These are phyloP conservation scores for Pherbina coryleti DNA, from an alignment of 2,888 invertebrate species.

Conservation along the genomic window DNA sequence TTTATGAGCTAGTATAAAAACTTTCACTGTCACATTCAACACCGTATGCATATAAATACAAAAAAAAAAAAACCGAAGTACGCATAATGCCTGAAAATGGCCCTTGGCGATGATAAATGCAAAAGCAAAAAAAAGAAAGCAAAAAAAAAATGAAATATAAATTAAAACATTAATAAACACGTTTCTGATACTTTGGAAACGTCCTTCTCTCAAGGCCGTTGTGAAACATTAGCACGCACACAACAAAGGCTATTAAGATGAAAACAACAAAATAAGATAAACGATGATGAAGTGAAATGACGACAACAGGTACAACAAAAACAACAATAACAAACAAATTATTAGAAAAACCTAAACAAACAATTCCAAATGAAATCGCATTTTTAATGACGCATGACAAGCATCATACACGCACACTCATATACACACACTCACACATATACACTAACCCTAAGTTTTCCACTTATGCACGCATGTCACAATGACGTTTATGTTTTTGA, in stretches of 20 bases:
- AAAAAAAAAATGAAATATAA: not conserved
- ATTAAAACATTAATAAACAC: constrained; percentile 49
- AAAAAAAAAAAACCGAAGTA: not conserved
- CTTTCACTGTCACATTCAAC: constrained; percentile 20
- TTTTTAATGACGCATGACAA: not conserved
- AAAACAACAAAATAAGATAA: not conserved
- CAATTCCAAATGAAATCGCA: not conserved
- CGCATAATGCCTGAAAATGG: not conserved
- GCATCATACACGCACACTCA: not conserved
- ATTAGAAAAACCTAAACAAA: not conserved
- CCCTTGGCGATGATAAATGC: not conserved
- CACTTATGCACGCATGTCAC: not conserved
- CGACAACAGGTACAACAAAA: not conserved
- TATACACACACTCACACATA: not conserved
- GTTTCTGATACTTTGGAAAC: constrained; percentile 59
- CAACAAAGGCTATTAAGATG: not conserved
- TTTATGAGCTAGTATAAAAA: not conserved
- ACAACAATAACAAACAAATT: not conserved
- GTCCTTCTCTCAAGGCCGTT: constrained; percentile 65
- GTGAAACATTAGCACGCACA: constrained; percentile 7
- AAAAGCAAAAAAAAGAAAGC: not conserved
- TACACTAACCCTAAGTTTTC: not conserved
- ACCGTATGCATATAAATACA: not conserved
- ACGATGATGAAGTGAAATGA: not conserved
- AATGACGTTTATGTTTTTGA: not conserved